These are phyloP conservation scores for Agonum fuliginosum DNA, from an alignment of 2,888 invertebrate species.

Conservation along the genomic window DNA sequence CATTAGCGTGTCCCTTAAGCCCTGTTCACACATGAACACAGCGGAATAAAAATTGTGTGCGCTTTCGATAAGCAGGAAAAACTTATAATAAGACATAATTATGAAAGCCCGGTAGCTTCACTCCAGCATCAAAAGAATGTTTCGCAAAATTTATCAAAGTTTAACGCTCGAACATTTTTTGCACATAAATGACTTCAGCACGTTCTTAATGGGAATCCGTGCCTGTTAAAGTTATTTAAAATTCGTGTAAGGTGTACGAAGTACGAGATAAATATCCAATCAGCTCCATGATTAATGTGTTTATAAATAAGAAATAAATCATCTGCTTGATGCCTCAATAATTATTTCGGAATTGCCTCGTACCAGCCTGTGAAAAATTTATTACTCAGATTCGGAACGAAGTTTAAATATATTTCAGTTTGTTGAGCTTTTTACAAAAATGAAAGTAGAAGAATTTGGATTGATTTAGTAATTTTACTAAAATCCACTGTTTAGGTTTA, in stretches of 20 bases:
- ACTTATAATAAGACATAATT: too few relatives aligned
- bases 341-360: constrained; percentile 17
- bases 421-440: neutral
- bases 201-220: constrained; percentile 35
- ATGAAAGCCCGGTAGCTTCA: too few relatives aligned
- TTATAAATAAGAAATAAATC: constrained; percentile 50
- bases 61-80: too few relatives aligned
- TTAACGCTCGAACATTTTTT: constrained; percentile 16
- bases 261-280: constrained; percentile 43
- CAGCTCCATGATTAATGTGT: constrained; percentile 38
- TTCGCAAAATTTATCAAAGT: constrained; percentile 14
- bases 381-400: neutral
- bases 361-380: constrained; percentile 4
- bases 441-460: neutral
- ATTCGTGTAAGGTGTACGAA: constrained; percentile 24
- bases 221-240: constrained; percentile 23
- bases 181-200: constrained; percentile 10
- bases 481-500: too few relatives aligned
- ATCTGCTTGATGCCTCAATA: constrained; percentile 39
- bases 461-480: too few relatives aligned
- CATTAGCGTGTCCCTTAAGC: too few relatives aligned
- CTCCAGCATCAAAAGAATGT: constrained; percentile 10
- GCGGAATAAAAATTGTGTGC: too few relatives aligned
- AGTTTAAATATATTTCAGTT: constrained; percentile 5
- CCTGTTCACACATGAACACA: too few relatives aligned